A percentile compares a stretch with the other conserved stretches of the same genome.
Evolutionary conservation across 2,888 invertebrate species (phyloP).

Genomic region (Vesta saturnalis): DNA sequence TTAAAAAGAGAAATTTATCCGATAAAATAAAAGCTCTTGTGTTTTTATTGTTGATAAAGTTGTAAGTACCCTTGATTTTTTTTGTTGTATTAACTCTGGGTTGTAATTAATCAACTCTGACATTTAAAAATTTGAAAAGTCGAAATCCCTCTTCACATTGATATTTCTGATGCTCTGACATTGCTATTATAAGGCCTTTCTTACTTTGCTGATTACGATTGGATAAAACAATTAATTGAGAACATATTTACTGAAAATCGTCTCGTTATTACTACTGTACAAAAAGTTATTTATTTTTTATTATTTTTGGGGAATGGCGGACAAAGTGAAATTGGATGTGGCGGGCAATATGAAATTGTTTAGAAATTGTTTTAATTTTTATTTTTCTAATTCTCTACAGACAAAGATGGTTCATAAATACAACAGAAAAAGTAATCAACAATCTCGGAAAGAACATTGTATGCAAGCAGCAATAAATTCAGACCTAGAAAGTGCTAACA

Average conservation of each 20-base stretch:
- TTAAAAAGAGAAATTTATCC: too few relatives aligned
- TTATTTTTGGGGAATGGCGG: neutral
- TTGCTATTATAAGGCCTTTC: neutral
- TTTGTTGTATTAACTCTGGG: too few relatives aligned
- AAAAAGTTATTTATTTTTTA: neutral
- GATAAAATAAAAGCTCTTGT: too few relatives aligned
- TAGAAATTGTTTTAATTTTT: neutral
- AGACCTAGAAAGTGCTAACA: neutral
- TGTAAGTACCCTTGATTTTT: too few relatives aligned
- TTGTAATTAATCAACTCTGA: too few relatives aligned
- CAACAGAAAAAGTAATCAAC: conserved; percentile 2
- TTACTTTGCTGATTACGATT: neutral
- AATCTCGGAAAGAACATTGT: neutral
- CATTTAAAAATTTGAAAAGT: too few relatives aligned
- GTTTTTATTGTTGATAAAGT: too few relatives aligned
- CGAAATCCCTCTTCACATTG: neutral
- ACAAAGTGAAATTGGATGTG: neutral
- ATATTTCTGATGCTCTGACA: neutral
- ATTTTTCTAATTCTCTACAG: neutral
- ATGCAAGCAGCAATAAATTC: neutral
- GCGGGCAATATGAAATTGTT: neutral
- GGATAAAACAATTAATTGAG: neutral
- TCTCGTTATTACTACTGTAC: neutral
- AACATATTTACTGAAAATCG: neutral
- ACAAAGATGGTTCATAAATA: neutral